Conservation (phyloP, 1,140 invertebrate genomes). For the Tetranychus urticae region DNA sequence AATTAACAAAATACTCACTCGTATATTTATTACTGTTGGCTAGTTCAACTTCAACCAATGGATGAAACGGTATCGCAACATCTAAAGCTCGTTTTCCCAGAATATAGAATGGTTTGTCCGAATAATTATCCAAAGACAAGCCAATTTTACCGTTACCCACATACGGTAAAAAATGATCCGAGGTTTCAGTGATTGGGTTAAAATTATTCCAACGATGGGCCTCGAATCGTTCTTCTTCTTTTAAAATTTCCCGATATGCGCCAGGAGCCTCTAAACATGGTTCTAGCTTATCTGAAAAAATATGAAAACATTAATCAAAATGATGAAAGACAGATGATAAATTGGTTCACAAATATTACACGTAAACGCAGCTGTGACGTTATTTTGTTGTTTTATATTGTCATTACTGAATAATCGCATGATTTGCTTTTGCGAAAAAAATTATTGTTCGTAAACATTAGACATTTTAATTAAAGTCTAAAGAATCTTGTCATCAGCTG, state of each 20-base stretch:
- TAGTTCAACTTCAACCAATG: conserved; percentile 33
- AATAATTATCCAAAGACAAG: conserved; percentile 16
- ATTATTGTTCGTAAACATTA: too few species aligned
- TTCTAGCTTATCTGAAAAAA: not conserved
- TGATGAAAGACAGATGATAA: too few species aligned
- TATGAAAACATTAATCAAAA: too few species aligned
- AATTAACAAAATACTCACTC: conserved; percentile 29
- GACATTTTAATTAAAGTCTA: too few species aligned
- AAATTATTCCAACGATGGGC: not conserved
- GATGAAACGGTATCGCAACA: conserved; percentile 41
- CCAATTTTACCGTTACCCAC: conserved; percentile 14
- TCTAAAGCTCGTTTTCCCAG: conserved; percentile 37
- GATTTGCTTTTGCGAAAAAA: too few species aligned
- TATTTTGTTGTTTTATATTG: too few species aligned
- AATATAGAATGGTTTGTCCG: conserved; percentile 19
- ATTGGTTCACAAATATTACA: too few species aligned
- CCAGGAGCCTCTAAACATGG: not conserved
- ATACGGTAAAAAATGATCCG: conserved; percentile 30
- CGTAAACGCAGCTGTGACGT: too few species aligned
- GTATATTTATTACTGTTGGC: conserved; percentile 20
- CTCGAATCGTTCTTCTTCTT: not conserved
- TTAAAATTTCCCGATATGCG: too few species aligned
- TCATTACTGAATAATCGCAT: too few species aligned
- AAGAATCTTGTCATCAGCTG: too few species aligned
- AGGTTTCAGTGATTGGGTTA: conserved; percentile 18